Evolutionary conservation across 1,140 invertebrate species (phyloP).

Genomic region (Bombus haemorrhoidalis): DNA sequence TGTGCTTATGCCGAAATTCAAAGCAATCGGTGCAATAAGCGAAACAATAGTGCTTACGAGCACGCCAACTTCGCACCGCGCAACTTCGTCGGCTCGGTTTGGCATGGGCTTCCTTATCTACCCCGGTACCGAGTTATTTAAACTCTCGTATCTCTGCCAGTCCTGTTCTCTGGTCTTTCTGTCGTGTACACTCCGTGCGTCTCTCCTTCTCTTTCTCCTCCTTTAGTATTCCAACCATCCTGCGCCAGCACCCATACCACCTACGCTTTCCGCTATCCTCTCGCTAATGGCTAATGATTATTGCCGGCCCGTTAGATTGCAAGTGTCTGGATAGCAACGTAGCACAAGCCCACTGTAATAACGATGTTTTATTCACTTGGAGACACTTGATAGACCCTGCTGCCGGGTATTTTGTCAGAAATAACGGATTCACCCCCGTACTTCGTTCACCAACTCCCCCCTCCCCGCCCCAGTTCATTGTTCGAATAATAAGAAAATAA

Average conservation of each 20-base stretch:
- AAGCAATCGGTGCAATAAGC: slow-evolving; percentile 72
- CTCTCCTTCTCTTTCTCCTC: neutral
- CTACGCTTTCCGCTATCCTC: slow-evolving; percentile 31
- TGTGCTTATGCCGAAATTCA: slow-evolving; percentile 65
- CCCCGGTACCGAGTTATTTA: slow-evolving; percentile 68
- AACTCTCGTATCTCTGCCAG: slow-evolving; percentile 69
- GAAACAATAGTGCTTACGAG: slow-evolving; percentile 73
- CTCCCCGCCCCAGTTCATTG: neutral
- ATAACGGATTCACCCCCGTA: neutral
- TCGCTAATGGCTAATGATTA: slow-evolving; percentile 60
- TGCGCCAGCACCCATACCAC: slow-evolving; percentile 32
- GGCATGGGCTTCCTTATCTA: slow-evolving; percentile 64
- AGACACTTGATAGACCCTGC: slow-evolving; percentile 17
- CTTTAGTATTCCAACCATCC: slow-evolving; percentile 9
- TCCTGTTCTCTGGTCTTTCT: slow-evolving; percentile 9
- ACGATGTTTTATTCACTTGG: slow-evolving; percentile 38
- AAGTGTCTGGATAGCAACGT: slow-evolving; percentile 25
- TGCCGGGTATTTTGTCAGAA: slow-evolving; percentile 12
- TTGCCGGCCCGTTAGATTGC: slow-evolving; percentile 42
- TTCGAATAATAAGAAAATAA: neutral
- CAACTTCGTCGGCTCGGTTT: slow-evolving; percentile 58
- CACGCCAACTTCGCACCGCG: slow-evolving; percentile 65
- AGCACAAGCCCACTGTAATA: slow-evolving; percentile 8
- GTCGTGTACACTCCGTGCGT: neutral
- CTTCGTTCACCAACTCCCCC: neutral